A percentile compares a stretch with the other conserved stretches of the same genome.
These are phyloP conservation scores for Stramonita haemastoma DNA, from an alignment of 2,888 invertebrate species.

Conservation along the genomic window DNA sequence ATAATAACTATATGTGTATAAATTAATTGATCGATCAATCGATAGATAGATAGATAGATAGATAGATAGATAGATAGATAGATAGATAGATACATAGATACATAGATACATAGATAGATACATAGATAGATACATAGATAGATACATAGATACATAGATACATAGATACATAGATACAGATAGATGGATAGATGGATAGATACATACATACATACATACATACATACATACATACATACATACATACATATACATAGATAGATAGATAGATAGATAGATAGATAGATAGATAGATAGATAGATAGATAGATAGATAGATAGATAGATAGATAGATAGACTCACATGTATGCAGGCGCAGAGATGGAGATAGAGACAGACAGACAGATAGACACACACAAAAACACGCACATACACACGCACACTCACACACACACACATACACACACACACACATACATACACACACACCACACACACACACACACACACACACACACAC, in stretches of 20 bases:
- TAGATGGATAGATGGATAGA: neutral
- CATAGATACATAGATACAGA: neutral
- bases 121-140: neutral
- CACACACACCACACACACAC: conserved; percentile 15
- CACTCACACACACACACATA: neutral
- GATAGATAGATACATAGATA: neutral
- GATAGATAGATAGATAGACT: too few relatives aligned
- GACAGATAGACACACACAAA: too few relatives aligned
- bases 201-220: neutral
- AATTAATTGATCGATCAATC: too few relatives aligned
- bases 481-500: conserved; percentile 15
- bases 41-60: neutral
- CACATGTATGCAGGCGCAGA: too few relatives aligned
- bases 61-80: neutral
- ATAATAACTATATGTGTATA: too few relatives aligned
- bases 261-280: neutral
- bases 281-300: neutral
- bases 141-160: neutral
- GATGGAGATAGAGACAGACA: too few relatives aligned
- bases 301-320: neutral
- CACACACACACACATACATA: conserved; percentile 12
- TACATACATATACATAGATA: neutral
- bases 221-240: neutral
- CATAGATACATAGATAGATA: neutral
- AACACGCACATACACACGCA: conserved; percentile 8